Percentiles rank a stretch among this genome's conserved stretches.
These are phyloP conservation scores for Gryon sp. DNA, from an alignment of 1,140 invertebrate species.

Conservation along the genomic window DNA sequence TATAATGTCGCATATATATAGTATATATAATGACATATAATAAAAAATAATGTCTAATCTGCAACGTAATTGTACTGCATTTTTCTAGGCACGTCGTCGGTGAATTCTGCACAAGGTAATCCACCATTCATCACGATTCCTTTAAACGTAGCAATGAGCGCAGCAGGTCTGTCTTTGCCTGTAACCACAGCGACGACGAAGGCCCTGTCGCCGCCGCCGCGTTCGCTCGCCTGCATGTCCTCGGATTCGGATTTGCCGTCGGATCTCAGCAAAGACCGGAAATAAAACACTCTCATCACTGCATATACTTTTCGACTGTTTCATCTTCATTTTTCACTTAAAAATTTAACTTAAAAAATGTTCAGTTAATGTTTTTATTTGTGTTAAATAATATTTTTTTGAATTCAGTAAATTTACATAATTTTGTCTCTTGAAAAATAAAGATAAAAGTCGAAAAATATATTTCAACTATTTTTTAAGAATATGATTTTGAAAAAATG, in stretches of 20 bases:
- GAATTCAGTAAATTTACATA: too few relatives aligned
- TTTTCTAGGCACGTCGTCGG: slow-evolving; percentile 68
- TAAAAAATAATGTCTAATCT: slow-evolving; percentile 24
- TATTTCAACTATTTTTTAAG: too few relatives aligned
- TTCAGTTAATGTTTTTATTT: too few relatives aligned
- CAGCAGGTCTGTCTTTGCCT: slow-evolving; percentile 73
- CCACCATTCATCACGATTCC: slow-evolving; percentile 78
- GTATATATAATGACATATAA: slow-evolving; percentile 17
- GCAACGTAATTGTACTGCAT: slow-evolving; percentile 52
- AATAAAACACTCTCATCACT: slow-evolving; percentile 46
- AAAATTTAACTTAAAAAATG: too few relatives aligned
- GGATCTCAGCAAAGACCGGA: slow-evolving; percentile 75
- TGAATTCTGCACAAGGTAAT: slow-evolving; percentile 72
- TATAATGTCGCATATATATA: too few relatives aligned
- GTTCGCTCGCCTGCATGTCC: slow-evolving; percentile 66
- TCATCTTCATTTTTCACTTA: too few relatives aligned
- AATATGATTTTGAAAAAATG: too few relatives aligned
- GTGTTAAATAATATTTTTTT: too few relatives aligned
- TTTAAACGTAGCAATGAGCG: slow-evolving; percentile 75
- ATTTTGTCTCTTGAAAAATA: too few relatives aligned
- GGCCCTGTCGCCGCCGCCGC: slow-evolving; percentile 66
- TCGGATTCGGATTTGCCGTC: slow-evolving; percentile 71
- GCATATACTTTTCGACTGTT: background rate
- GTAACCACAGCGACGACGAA: slow-evolving; percentile 71
- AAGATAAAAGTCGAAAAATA: too few relatives aligned